Conservation (phyloP, 2,113 vertebrate species). For the Laticauda laticaudata region DNA sequence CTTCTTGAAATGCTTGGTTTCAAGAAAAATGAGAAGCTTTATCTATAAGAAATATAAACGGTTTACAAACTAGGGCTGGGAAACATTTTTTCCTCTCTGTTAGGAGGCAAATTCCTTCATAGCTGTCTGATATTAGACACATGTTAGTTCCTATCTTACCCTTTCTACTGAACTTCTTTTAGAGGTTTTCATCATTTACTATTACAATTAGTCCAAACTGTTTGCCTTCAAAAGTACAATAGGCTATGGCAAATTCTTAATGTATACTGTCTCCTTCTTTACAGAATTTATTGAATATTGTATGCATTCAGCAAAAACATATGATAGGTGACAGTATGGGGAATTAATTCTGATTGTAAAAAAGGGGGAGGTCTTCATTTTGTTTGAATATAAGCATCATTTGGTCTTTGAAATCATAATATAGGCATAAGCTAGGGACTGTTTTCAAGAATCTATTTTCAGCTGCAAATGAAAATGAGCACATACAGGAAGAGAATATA, state of each 20-base stretch:
- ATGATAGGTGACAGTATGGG: background rate
- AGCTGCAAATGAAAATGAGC: background rate
- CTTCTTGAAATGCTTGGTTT: background rate
- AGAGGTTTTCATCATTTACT: background rate
- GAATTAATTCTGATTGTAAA: background rate
- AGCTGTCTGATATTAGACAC: background rate
- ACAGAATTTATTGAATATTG: background rate
- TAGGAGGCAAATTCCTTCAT: background rate
- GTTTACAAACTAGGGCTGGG: background rate
- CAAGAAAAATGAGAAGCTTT: slow-evolving; percentile 18
- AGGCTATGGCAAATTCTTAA: background rate
- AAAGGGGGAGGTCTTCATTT: background rate
- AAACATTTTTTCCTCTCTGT: background rate
- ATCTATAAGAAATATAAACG: background rate
- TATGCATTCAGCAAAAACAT: background rate
- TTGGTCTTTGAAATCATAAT: background rate
- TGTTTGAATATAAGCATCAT: background rate
- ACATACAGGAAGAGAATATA: background rate
- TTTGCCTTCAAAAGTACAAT: background rate
- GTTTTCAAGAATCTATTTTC: background rate
- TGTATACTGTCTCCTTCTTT: background rate
- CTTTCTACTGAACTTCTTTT: background rate
- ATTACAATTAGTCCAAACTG: background rate
- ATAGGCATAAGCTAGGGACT: background rate
- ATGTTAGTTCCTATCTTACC: background rate